Percentiles rank a stretch among this genome's conserved stretches.
These are phyloP conservation scores for Xiphydria camelus DNA, from an alignment of 2,888 invertebrate species.

Conservation along the genomic window DNA sequence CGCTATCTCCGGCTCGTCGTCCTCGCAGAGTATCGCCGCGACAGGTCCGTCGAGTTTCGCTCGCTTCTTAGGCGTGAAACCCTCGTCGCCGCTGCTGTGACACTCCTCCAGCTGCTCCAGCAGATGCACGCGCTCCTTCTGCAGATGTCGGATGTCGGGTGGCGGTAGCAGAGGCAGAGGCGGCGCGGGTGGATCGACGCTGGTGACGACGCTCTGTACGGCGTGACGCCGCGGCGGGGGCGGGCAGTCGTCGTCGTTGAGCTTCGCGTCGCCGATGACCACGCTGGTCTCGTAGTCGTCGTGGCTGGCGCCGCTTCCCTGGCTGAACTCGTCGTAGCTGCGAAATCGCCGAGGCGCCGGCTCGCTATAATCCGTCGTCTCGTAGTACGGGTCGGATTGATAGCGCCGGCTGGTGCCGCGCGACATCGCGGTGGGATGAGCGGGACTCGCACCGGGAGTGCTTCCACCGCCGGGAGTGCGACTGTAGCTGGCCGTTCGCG, in stretches of 20 bases:
- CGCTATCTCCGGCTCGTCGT: conserved; percentile 54
- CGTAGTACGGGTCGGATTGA: conserved; percentile 53
- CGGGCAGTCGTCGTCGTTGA: conserved; percentile 56
- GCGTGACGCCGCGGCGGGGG: conserved; percentile 58
- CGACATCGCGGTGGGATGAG: conserved; percentile 62
- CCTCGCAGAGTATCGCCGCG: conserved; percentile 47
- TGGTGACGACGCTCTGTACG: conserved; percentile 63
- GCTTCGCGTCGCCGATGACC: conserved; percentile 44
- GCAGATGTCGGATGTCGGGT: conserved; percentile 69
- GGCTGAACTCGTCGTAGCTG: conserved; percentile 75
- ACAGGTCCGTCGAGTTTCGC: conserved; percentile 63
- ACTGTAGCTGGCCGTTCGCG: conserved; percentile 63
- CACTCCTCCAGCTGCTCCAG: conserved; percentile 73
- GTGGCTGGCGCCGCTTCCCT: conserved; percentile 69
- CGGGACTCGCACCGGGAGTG: conserved; percentile 57
- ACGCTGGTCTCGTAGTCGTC: conserved; percentile 63
- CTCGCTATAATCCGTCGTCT: conserved; percentile 50
- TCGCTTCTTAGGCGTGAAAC: conserved; percentile 68
- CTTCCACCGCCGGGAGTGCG: conserved; percentile 56
- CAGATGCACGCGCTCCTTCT: conserved; percentile 72
- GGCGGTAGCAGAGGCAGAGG: conserved; percentile 56
- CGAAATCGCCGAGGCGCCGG: conserved; percentile 61
- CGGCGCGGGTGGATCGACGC: conserved; percentile 57
- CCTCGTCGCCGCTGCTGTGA: conserved; percentile 71
- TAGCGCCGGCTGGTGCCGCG: conserved; percentile 56